A percentile compares a stretch with the other conserved stretches of the same genome.
Conservation (phyloP, 2,888 invertebrate genomes). For the Alloscopus bannaensis region DNA sequence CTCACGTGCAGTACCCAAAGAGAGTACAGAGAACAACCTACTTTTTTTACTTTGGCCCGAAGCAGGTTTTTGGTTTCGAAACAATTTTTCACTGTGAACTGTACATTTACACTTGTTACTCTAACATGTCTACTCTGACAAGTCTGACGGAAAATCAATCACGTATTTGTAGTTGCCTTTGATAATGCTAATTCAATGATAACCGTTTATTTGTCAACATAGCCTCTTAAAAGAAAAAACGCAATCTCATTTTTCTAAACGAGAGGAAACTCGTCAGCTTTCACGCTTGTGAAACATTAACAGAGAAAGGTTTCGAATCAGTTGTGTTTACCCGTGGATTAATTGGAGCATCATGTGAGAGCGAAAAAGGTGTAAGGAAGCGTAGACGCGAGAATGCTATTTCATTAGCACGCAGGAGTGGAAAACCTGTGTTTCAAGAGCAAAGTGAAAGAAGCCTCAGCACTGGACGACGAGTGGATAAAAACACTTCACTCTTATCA, state of each 20-base stretch:
- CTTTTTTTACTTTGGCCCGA: background rate
- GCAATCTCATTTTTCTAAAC: background rate
- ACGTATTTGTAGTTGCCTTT: background rate
- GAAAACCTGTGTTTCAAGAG: too few species aligned
- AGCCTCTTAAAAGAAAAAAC: too few species aligned
- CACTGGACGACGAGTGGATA: background rate
- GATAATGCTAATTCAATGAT: background rate
- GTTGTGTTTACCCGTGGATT: slow-evolving; percentile 44
- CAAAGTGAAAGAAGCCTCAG: slow-evolving; percentile 4
- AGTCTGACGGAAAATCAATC: background rate
- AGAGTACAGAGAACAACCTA: too few species aligned
- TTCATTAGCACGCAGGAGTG: slow-evolving; percentile 43
- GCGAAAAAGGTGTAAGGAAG: slow-evolving; percentile 23
- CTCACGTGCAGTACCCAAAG: background rate
- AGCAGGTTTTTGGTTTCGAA: background rate
- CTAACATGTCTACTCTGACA: background rate
- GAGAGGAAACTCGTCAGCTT: background rate
- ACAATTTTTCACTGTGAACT: background rate
- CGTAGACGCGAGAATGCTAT: slow-evolving; percentile 24
- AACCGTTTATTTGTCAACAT: background rate
- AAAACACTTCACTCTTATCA: background rate
- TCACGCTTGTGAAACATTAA: background rate
- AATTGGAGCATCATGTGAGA: slow-evolving; percentile 40
- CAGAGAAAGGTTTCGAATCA: background rate
- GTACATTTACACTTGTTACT: background rate